These are phyloP conservation scores for Oriolus oriolus DNA, from an alignment of 2,113 vertebrate genomes.

Conservation along the genomic window DNA sequence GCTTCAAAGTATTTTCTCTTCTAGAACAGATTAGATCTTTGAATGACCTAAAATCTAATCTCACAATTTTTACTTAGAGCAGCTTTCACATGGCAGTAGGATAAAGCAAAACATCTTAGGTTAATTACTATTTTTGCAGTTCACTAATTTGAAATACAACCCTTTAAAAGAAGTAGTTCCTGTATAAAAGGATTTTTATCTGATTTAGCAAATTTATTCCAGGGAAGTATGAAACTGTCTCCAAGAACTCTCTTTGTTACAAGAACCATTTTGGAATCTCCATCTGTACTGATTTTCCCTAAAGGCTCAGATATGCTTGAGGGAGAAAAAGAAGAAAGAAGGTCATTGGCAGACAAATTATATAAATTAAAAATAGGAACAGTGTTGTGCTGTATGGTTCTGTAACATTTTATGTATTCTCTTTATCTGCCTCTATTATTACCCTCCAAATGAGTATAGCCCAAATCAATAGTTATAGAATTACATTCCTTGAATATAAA, in stretches of 20 bases:
- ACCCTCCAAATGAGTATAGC: slow-evolving; percentile 78
- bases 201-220: slow-evolving; percentile 65
- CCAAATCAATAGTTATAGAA: slow-evolving; percentile 92
- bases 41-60: neutral
- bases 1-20: slow-evolving; percentile 12
- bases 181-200: slow-evolving; percentile 47
- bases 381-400: slow-evolving; percentile 57
- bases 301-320: slow-evolving; percentile 47
- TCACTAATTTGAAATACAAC: slow-evolving; percentile 51
- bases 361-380: slow-evolving; percentile 71
- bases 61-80: neutral
- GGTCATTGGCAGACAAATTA: slow-evolving; percentile 67
- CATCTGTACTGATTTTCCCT: slow-evolving; percentile 47
- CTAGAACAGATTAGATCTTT: neutral
- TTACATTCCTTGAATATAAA: slow-evolving; percentile 90
- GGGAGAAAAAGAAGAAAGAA: slow-evolving; percentile 53
- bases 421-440: slow-evolving; percentile 87
- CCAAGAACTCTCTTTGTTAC: slow-evolving; percentile 62
- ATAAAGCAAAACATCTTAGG: slow-evolving; percentile 36
- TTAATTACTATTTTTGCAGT: slow-evolving; percentile 53
- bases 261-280: slow-evolving; percentile 57
- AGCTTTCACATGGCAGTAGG: neutral
- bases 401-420: slow-evolving; percentile 83
- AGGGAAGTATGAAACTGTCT: slow-evolving; percentile 56
- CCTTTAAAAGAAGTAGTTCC: slow-evolving; percentile 34